Conservation (phyloP, 2,797 vertebrate genomes). For the Sarcophilus harrisii region DNA sequence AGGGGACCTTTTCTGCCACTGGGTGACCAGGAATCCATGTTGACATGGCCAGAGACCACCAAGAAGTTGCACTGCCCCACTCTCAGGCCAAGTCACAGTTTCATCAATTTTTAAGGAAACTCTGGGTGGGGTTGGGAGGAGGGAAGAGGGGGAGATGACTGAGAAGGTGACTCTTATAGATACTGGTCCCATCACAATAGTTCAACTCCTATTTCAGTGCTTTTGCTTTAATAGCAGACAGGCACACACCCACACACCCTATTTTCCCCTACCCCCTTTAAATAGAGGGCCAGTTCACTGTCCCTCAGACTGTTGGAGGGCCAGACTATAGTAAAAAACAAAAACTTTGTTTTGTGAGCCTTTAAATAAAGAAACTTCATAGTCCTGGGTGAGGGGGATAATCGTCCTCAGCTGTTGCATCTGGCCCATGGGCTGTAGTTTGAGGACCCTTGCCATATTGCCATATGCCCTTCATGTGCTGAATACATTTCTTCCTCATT, state of each 20-base stretch:
- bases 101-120: neutral
- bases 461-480: neutral
- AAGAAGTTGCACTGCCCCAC: neutral
- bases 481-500: neutral
- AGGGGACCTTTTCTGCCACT: neutral
- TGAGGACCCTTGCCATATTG: no score
- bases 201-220: neutral
- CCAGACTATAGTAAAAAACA: no score
- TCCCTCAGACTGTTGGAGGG: no score
- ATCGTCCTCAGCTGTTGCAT: no score
- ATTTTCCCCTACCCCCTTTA: no score
- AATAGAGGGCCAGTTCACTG: no score
- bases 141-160: no score
- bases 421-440: no score
- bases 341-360: no score
- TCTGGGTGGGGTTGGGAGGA: neutral
- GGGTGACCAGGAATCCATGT: neutral
- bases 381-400: no score
- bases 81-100: neutral
- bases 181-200: neutral
- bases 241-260: no score
- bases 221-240: neutral
- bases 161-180: neutral
- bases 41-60: neutral
- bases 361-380: no score